phyloP scores from a whole-genome alignment of 2,888 invertebrate genomes.

The Drosophila bunnanda region DNA sequence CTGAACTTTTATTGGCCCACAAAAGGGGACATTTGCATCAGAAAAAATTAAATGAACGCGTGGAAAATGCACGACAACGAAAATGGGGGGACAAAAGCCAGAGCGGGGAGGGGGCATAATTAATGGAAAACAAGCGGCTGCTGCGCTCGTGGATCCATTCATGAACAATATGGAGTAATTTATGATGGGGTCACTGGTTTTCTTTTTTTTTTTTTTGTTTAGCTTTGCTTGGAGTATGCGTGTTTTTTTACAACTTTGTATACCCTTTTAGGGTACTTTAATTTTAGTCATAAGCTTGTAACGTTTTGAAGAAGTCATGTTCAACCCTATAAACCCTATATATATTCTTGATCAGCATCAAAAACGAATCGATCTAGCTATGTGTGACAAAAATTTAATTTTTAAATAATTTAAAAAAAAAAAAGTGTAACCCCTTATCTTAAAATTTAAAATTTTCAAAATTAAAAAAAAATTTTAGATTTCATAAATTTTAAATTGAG shows the following conservation, averaged over 20 bases:
- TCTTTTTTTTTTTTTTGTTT: slow-evolving; percentile 3
- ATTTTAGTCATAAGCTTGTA: neutral
- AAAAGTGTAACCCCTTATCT: too few relatives aligned
- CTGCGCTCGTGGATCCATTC: slow-evolving; percentile 46
- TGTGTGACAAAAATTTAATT: too few relatives aligned
- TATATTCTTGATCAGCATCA: too few relatives aligned
- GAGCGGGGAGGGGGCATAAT: slow-evolving; percentile 32
- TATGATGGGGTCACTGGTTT: slow-evolving; percentile 30
- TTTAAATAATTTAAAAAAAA: too few relatives aligned
- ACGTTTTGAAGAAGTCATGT: too few relatives aligned
- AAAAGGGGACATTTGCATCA: slow-evolving; percentile 49
- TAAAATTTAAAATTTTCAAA: too few relatives aligned
- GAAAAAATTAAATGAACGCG: slow-evolving; percentile 43
- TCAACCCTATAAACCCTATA: too few relatives aligned
- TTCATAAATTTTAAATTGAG: too few relatives aligned
- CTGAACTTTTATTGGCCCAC: slow-evolving; percentile 27
- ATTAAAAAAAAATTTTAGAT: too few relatives aligned
- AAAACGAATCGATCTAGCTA: too few relatives aligned
- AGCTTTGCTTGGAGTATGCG: slow-evolving; percentile 10
- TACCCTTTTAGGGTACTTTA: neutral
- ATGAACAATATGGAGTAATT: slow-evolving; percentile 52
- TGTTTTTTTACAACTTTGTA: neutral
- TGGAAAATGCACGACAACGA: slow-evolving; percentile 19
- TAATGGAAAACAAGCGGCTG: slow-evolving; percentile 51
- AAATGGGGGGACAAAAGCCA: slow-evolving; percentile 11